phyloP scores from a whole-genome alignment of 2,113 vertebrate species.

The Poecile atricapillus region DNA sequence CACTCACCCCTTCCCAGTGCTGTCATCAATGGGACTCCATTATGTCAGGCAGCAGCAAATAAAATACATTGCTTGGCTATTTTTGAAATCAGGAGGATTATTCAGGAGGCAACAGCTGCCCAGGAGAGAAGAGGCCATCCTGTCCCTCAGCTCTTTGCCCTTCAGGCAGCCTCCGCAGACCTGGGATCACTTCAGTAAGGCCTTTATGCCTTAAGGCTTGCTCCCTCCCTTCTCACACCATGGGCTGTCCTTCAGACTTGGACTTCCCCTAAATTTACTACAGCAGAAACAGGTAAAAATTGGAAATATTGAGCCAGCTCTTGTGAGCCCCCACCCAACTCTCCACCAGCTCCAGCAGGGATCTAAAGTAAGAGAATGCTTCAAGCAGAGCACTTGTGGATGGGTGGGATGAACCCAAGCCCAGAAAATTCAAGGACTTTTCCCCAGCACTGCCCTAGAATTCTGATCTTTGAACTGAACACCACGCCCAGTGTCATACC shows the following conservation, averaged over 20 bases:
- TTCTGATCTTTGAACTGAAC: neutral
- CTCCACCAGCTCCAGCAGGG: neutral
- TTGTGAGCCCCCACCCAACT: fast-evolving
- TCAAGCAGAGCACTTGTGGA: fast-evolving
- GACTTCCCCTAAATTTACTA: neutral
- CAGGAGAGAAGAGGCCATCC: neutral
- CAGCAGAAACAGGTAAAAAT: neutral
- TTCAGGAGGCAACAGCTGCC: neutral
- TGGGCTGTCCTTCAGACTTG: neutral
- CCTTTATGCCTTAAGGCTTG: neutral
- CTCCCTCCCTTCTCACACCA: neutral
- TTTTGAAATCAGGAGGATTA: neutral
- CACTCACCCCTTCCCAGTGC: fast-evolving
- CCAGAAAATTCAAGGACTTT: neutral
- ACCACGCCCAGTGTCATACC: neutral
- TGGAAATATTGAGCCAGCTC: neutral
- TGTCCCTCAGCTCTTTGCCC: neutral
- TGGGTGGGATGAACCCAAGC: neutral
- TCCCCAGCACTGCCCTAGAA: neutral
- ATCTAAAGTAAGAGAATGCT: neutral
- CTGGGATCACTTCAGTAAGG: neutral
- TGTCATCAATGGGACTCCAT: neutral
- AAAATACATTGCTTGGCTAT: neutral
- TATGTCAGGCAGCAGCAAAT: neutral
- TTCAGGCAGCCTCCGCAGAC: neutral